Percentiles rank a stretch among this genome's conserved stretches.
Conservation (phyloP, 2,113 vertebrate genomes). For the Prionailurus bengalensis region DNA sequence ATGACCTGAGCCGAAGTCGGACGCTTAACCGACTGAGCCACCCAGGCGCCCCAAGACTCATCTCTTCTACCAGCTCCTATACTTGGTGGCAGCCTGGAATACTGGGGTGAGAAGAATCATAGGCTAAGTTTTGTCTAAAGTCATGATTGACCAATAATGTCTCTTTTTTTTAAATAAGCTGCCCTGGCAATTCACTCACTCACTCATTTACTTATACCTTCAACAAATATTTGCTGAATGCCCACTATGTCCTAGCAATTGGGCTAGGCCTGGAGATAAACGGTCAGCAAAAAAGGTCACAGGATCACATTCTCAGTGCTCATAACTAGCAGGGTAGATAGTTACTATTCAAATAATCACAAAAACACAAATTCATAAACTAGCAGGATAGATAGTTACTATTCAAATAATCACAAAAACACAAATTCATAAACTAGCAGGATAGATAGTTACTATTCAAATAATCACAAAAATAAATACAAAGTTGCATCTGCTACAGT, state of each 20-base stretch:
- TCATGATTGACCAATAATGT: neutral
- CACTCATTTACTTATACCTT: neutral
- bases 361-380: neutral
- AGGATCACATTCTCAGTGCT: neutral
- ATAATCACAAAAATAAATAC: neutral
- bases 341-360: neutral
- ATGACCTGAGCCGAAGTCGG: no score
- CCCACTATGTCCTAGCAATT: neutral
- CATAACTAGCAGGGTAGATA: neutral
- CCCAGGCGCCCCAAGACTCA: neutral
- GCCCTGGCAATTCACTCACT: neutral
- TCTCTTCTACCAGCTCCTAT: neutral
- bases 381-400: neutral
- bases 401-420: neutral
- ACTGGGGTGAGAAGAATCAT: neutral
- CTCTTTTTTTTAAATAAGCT: conserved; percentile 14
- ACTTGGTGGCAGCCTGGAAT: neutral
- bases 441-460: neutral
- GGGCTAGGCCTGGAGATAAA: neutral
- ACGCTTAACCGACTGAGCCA: no score
- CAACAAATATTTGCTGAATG: neutral
- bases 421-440: neutral
- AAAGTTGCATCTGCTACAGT: neutral
- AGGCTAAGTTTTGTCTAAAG: neutral
- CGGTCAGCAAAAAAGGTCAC: neutral